phyloP scores from a whole-genome alignment of 2,113 vertebrate species.

The Mobula hypostoma region DNA sequence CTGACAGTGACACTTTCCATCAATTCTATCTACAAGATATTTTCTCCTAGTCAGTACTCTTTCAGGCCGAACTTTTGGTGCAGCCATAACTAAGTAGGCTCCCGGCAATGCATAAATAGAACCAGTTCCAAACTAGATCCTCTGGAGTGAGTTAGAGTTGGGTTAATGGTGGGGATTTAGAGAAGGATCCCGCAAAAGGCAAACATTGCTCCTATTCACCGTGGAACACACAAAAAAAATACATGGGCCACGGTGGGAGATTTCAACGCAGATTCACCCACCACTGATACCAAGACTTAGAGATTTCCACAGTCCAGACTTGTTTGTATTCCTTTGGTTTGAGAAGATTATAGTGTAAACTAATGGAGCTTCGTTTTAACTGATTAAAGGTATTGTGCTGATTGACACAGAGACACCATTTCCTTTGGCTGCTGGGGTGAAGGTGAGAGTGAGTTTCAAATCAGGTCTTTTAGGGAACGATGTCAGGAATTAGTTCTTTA shows the following conservation, averaged over 20 bases:
- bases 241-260: neutral
- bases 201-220: neutral
- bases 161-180: no score
- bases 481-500: no score
- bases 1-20: neutral
- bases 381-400: neutral
- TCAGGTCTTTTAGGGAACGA: no score
- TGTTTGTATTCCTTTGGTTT: neutral
- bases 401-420: neutral
- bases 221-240: neutral
- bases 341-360: neutral
- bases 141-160: neutral
- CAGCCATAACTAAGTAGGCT: neutral
- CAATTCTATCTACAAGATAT: neutral
- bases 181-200: neutral
- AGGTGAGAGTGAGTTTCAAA: neutral
- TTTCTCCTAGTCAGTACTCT: no score
- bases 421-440: neutral
- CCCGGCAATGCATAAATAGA: neutral
- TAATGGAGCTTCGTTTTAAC: neutral
- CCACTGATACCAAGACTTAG: neutral
- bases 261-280: neutral
- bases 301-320: neutral
- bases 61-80: neutral
- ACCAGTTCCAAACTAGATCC: neutral